phyloP scores from a whole-genome alignment of 2,113 vertebrate species.

The Malaclemys terrapin region DNA sequence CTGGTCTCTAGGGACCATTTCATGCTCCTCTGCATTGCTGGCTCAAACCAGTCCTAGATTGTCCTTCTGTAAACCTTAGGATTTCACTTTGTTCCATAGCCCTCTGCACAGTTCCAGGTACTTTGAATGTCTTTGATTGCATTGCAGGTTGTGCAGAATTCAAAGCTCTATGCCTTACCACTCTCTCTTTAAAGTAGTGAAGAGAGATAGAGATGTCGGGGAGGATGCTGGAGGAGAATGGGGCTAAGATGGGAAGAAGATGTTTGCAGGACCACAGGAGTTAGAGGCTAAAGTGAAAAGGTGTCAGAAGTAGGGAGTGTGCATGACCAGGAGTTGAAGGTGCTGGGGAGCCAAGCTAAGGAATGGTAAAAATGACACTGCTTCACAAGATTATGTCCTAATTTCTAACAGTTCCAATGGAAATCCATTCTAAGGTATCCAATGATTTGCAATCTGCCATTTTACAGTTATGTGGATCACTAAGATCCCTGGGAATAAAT shows the following conservation, averaged over 20 bases:
- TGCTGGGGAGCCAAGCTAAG: background rate
- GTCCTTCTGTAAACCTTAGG: background rate
- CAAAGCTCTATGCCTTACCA: background rate
- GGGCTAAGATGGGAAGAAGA: background rate
- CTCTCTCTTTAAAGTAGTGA: background rate
- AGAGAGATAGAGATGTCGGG: background rate
- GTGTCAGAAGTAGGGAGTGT: background rate
- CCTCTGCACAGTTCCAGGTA: background rate
- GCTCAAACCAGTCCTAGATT: background rate
- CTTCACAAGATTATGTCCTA: background rate
- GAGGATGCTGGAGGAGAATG: background rate
- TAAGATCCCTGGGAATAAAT: constrained; percentile 33
- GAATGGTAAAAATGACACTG: background rate
- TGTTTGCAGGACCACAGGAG: fast-evolving
- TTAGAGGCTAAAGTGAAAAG: background rate
- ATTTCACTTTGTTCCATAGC: background rate
- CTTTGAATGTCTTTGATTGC: background rate
- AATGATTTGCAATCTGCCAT: background rate
- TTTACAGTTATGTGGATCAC: background rate
- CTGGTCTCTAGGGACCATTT: background rate
- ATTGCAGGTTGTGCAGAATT: background rate
- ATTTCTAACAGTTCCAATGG: background rate
- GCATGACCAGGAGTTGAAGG: fast-evolving
- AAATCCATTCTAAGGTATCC: background rate
- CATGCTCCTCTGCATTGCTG: background rate